Base-by-base conservation (phyloP, 2,888 invertebrate species). In the Leptarthrus brevirostris region DNA sequence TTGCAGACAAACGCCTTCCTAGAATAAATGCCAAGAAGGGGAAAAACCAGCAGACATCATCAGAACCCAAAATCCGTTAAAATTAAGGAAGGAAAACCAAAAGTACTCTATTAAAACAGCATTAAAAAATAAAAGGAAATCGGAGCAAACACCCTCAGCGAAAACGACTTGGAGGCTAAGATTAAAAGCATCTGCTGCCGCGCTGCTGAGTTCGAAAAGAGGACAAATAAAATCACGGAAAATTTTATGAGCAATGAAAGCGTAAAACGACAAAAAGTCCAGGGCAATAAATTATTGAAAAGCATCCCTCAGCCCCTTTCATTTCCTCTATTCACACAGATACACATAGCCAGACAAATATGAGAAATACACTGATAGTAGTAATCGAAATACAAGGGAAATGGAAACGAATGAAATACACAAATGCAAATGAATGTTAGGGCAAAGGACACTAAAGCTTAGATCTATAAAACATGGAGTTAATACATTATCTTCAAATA, bases 401-500 rank as follows among this genome's bases (percentile, higher is more conserved):
- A 12, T 8, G 5, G 18, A 53, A 6, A 53, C 12, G 30, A 30
- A 30, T 18, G 22, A 52, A 18, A 66, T 26, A 69, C 30, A 52
- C 34, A 69, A 69, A 69, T 69, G 52, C 69, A 69, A 49, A 69
- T 69, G 30, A 69, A 44, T 8, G n/a, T 24, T 64, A 40, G 2
- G n/a, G 47, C 16, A 69, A 52, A 44, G 69, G 52, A 69, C 69
- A n/a, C 16, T 14, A 20, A 20, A 22, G 8, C 8, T 47, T 10
- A 16, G 12, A 74, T 49, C 36, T 53, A 36, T 52, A 66, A 74
- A 74, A 53, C 69, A 76, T 76, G 76, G 74, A 69, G 71, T 53
- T 76, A 76, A 76, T 66, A 56, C 69, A 72, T 74, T 75, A 73
- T 75, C 71, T 52, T 69, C 58, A 49, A 52, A 49, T 49, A 52